phyloP scores from a whole-genome alignment of 2,797 vertebrate genomes.

The Lepilemur septentrionalis region DNA sequence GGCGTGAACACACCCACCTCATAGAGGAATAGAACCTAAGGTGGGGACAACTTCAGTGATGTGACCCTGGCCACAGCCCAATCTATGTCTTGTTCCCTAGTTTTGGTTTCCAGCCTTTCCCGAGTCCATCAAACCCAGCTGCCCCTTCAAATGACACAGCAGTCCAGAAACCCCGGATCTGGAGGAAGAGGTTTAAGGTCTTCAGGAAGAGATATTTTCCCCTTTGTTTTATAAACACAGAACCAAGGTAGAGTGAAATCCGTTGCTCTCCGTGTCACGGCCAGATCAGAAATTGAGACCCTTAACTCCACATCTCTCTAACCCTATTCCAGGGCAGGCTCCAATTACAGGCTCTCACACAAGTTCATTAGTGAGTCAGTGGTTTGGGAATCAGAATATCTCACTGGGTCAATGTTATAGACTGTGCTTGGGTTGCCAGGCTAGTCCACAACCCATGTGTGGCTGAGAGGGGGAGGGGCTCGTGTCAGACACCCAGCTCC shows the following conservation, averaged over 20 bases:
- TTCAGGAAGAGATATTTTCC: not conserved
- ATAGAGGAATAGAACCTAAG: not conserved
- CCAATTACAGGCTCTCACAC: not conserved
- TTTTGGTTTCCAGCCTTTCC: not conserved
- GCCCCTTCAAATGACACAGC: not conserved
- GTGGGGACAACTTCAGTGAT: not conserved
- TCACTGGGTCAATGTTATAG: not conserved
- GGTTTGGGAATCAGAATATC: conserved; percentile 10
- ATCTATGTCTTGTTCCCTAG: not conserved
- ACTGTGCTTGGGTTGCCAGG: not conserved
- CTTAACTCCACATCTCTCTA: not conserved
- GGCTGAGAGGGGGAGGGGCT: not conserved
- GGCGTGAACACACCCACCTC: not conserved
- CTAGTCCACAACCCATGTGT: not conserved
- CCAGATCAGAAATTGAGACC: not conserved
- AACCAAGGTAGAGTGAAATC: not conserved
- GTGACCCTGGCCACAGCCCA: not conserved
- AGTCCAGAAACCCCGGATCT: not conserved
- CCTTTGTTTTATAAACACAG: not conserved
- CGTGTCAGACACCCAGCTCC: not conserved
- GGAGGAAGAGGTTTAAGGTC: not conserved
- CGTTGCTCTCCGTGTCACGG: not conserved
- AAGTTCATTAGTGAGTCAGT: conserved; percentile 4
- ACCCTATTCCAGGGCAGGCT: not conserved
- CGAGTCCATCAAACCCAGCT: not conserved